Conservation (phyloP, 2,113 vertebrate species). For the Neogobius melanostomus region DNA sequence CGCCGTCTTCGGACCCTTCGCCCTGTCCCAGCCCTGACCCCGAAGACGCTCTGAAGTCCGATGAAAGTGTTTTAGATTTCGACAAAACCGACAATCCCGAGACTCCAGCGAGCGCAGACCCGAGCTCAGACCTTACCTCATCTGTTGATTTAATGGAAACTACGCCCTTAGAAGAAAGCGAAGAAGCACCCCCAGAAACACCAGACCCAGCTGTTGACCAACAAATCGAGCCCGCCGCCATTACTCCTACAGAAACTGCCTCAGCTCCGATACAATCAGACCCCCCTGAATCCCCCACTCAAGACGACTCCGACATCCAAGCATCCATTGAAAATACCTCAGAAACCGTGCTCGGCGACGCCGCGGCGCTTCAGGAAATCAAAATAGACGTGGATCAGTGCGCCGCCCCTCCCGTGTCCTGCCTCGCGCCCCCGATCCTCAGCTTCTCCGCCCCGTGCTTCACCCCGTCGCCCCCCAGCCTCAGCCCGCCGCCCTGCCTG, state of each 20-base stretch:
- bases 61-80: slow-evolving; percentile 18
- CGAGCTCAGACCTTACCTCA: slow-evolving; percentile 34
- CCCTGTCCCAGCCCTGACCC: slow-evolving; percentile 28
- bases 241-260: slow-evolving; percentile 13
- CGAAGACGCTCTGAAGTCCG: slow-evolving; percentile 12
- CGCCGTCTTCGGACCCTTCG: slow-evolving; percentile 25
- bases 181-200: slow-evolving; percentile 18
- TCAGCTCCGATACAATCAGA: slow-evolving; percentile 31
- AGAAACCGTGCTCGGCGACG: slow-evolving; percentile 39
- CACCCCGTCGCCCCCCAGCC: slow-evolving; percentile 46
- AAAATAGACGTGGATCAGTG: slow-evolving; percentile 13
- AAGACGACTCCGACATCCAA: slow-evolving; percentile 9
- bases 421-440: slow-evolving; percentile 49
- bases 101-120: slow-evolving; percentile 9
- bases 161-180: slow-evolving; percentile 27
- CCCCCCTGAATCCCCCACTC: slow-evolving; percentile 24
- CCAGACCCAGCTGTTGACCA: slow-evolving; percentile 15
- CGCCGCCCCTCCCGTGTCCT: slow-evolving; percentile 36
- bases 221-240: slow-evolving; percentile 13
- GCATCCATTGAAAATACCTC: slow-evolving; percentile 31
- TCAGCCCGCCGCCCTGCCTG: slow-evolving; percentile 61
- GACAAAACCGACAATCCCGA: slow-evolving; percentile 21
- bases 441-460: slow-evolving; percentile 60
- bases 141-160: slow-evolving; percentile 41
- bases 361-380: slow-evolving; percentile 19